Evolutionary conservation across 2,888 invertebrate species (phyloP), one percentile per base, ranked within the genome.

Genomic region (Heliothis peltigera): DNA sequence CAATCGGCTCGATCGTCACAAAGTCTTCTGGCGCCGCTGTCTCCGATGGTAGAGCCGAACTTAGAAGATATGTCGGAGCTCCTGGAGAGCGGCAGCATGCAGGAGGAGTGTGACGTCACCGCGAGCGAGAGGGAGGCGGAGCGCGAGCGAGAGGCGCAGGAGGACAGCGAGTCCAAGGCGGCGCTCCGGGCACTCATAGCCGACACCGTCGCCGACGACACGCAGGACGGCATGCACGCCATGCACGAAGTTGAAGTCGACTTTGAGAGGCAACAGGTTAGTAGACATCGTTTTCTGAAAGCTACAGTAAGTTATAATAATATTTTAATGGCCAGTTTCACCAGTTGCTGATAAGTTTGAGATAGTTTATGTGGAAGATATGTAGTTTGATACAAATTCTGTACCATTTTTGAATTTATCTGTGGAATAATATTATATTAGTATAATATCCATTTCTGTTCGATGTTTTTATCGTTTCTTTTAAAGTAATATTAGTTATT

Each of bases 11-110:
- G 92, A 5, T 85, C 91, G 2, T 80, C 88, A 0, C 93, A 93
- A 70, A 94, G 93, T 58, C 82, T 94, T 15, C 82, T 94, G 2
- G 92, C 92, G 7, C 93, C 94, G 1, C 75, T 89, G 7, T 84
- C 89, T 7, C 79, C 87, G 0, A 71, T 46, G 52, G 75, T 25
- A 5, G 77, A 10, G 44, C 69, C 39, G 32, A 74, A 58, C 2
- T 56, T 79, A 10, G 77, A 75, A 12, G 79, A 79, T 28, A 68
- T 76, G 44, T 64, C 76, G 17, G 80, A 83, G 0, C 56, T 83
- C 21, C 70, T 77, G 1, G 81, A 76, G 5, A 58, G 70, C 28
- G 58, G 42, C 17, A 64, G 59, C 48, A 25, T 70, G 42, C 58
- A 54, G 17, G 69, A 64, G 7, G 71, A 65, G 8, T 43, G 18